Evolutionary conservation across 2,888 invertebrate genomes (phyloP), one percentile per base, ranked within the genome.

Genomic region (Carpatolechia fugitivella): DNA sequence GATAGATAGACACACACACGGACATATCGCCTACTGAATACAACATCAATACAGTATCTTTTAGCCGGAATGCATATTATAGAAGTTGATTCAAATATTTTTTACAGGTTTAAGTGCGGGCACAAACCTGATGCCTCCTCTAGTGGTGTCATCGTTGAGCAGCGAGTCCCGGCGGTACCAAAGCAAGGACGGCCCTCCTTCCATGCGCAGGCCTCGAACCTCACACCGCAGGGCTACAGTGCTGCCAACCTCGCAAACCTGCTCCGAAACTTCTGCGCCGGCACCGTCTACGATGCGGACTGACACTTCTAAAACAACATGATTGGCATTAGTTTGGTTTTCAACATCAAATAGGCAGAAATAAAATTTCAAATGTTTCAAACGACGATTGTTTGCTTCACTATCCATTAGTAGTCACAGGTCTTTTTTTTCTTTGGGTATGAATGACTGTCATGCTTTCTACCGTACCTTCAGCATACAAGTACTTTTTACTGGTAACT

Each of bases 231-330:
- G 68, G 0, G 90, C 85, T 1, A 88, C 89, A 0, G 90, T 90
- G 62, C 89, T 89, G 61, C 89, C 88, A 7, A 86, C 60, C 59
- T 89, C 90, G 46, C 90, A 90, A 0, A 90, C 89, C 63, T 90
- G 89, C 56, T 90, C 90, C 0, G 84, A 75, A 0, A 89, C 85
- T 8, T 70, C 74, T 2, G 87, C 89, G 4, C 90, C 89, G 0
- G 89, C 89, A 10, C 87, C 87, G 60, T 90, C 90, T 1, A 90
- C 86, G 24, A 90, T 86, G n/a, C 81, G 81, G 3, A 90, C 85
- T 65, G 88, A 90, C 14, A 89, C 89, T 69, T 87, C 90, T 89
- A 74, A 24, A 50, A 54, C 18, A 11, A 13, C 47, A 24, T n/a
- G 8, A 24, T 11, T 1, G n/a, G 20, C 4, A 36, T 36, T 35